Evolutionary conservation across 2,888 invertebrate genomes (phyloP).

Genomic region (Netelia fuscicornis): DNA sequence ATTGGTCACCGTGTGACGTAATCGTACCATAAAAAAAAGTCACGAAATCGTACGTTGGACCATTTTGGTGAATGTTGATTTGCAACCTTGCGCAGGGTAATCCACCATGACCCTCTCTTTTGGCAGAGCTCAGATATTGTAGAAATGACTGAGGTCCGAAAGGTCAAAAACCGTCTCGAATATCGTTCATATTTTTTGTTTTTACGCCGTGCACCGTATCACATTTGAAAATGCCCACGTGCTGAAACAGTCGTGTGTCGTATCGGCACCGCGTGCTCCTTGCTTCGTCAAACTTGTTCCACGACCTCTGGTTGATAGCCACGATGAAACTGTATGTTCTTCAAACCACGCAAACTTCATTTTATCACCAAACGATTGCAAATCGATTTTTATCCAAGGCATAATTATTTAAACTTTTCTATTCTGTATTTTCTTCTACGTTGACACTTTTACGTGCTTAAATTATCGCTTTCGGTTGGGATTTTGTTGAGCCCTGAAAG

Average conservation of each 20-base stretch:
- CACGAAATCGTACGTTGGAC: slow-evolving; percentile 79
- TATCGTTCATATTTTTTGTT: slow-evolving; percentile 63
- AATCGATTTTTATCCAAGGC: too few species aligned
- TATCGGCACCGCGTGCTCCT: slow-evolving; percentile 76
- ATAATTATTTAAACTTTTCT: too few species aligned
- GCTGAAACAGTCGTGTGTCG: slow-evolving; percentile 76
- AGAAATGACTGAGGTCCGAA: slow-evolving; percentile 23
- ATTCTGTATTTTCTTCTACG: too few species aligned
- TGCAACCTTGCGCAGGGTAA: slow-evolving; percentile 79
- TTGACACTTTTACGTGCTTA: too few species aligned
- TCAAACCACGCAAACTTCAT: too few species aligned
- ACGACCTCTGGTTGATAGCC: slow-evolving; percentile 65
- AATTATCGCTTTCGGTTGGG: too few species aligned
- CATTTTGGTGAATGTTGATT: slow-evolving; percentile 68
- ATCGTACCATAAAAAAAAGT: slow-evolving; percentile 82
- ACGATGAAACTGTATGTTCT: too few species aligned
- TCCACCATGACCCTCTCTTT: slow-evolving; percentile 76
- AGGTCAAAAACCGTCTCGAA: slow-evolving; percentile 16
- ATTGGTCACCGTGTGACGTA: slow-evolving; percentile 77
- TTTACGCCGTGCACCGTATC: slow-evolving; percentile 76
- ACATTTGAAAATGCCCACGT: slow-evolving; percentile 61
- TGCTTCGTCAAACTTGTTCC: slow-evolving; percentile 79
- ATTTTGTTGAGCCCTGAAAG: not conserved
- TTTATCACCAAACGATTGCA: too few species aligned
- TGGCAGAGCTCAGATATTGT: slow-evolving; percentile 67